Evolutionary conservation across 2,113 vertebrate genomes (phyloP).

Genomic region (Ailuropoda melanoleuca): DNA sequence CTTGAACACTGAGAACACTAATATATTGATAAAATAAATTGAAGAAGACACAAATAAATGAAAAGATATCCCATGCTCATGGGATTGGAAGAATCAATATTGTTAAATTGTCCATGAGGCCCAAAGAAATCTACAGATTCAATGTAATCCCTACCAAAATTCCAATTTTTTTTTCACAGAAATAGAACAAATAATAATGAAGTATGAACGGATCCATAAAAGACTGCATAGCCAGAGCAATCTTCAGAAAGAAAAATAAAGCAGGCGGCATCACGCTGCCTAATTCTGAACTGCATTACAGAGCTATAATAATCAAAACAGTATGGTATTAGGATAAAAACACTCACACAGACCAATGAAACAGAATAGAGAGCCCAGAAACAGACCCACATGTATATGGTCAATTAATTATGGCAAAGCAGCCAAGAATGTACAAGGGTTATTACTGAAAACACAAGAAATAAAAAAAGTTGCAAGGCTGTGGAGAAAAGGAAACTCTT

Average conservation of each 20-base stretch:
- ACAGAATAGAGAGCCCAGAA: neutral
- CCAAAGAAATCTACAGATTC: neutral
- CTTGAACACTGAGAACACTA: neutral
- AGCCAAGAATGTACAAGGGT: neutral
- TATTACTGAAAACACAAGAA: neutral
- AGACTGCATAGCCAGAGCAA: neutral
- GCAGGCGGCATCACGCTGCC: neutral
- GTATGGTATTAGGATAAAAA: neutral
- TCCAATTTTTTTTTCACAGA: neutral
- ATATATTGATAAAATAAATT: neutral
- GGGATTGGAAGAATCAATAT: neutral
- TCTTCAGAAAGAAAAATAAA: neutral
- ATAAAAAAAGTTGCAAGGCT: neutral
- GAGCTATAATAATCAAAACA: neutral
- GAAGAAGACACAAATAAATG: neutral
- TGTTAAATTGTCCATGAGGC: neutral
- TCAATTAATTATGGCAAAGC: neutral
- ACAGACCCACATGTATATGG: neutral
- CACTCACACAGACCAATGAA: neutral
- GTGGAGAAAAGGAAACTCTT: neutral
- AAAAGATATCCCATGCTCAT: neutral
- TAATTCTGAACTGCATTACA: neutral
- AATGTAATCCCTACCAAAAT: neutral
- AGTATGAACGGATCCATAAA: neutral
- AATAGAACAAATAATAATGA: neutral